Evolutionary conservation across 2,888 invertebrate genomes (phyloP), one percentile per base, ranked within the genome.

Genomic region (Dicranocentrus wangi): DNA sequence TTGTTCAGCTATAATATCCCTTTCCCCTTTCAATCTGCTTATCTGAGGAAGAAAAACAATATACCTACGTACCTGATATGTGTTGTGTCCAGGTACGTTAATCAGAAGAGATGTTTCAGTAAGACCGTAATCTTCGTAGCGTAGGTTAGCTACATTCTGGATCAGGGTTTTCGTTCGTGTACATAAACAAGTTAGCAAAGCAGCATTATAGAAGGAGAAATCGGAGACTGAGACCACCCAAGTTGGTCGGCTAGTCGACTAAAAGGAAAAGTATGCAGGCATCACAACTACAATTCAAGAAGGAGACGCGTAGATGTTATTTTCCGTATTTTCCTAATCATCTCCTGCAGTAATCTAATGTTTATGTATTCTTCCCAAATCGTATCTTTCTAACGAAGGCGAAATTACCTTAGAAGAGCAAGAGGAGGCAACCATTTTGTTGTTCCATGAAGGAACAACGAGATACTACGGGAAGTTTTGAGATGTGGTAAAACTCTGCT

Each of bases 151-250:
- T n/a, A n/a, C n/a, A n/a, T n/a, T n/a, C n/a, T n/a, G n/a, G n/a
- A n/a, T n/a, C n/a, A n/a, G n/a, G n/a, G n/a, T n/a, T n/a, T n/a
- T n/a, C n/a, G n/a, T n/a, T n/a, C n/a, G n/a, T n/a, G n/a, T n/a
- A n/a, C n/a, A n/a, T n/a, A n/a, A n/a, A n/a, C n/a, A n/a, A n/a
- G n/a, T n/a, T n/a, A n/a, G n/a, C n/a, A n/a, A n/a, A n/a, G n/a
- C n/a, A n/a, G n/a, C n/a, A n/a, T n/a, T n/a, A n/a, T n/a, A n/a
- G 21, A 53, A 71, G 19, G 55, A 27, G 43, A 66, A 66, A 58
- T 75, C 60, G 17, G 23, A 66, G 75, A 66, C 75, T 21, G 19
- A 66, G 75, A 66, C 75, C 75, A 75, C 75, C 75, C 75, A 75
- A 75, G 75, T 66, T 65, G 39, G 53, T 66, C 66, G 66, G 58